Percentiles rank a stretch among this genome's conserved stretches.
These are phyloP conservation scores for Palythoa heliodiscus DNA, from an alignment of 92 coral and sea anemone genomes.

Conservation along the genomic window DNA sequence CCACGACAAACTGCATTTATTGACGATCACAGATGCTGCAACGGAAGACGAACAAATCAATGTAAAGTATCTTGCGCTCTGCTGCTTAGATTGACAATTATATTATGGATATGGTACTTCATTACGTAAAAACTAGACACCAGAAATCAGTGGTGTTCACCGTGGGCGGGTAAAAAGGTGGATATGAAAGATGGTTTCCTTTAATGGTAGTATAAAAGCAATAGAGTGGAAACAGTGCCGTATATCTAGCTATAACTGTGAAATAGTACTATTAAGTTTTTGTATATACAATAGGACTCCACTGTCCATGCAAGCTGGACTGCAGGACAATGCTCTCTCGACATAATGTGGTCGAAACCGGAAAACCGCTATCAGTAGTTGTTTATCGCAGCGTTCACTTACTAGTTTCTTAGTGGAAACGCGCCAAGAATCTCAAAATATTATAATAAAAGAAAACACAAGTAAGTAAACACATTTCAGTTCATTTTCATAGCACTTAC, in stretches of 20 bases:
- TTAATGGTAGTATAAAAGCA: conserved; percentile 7
- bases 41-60: conserved; percentile 4
- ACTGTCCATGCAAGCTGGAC: conserved; percentile 15
- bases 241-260: conserved; percentile 9
- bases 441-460: conserved; percentile 7
- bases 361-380: conserved; percentile 13
- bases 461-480: conserved; percentile 11
- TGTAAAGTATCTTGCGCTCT: conserved; percentile 1
- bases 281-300: conserved; percentile 10
- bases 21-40: conserved; percentile 6
- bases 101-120: conserved; percentile 1
- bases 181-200: background rate
- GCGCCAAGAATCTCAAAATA: conserved; percentile 8
- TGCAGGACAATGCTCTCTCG: conserved; percentile 15
- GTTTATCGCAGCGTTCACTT: conserved; percentile 14
- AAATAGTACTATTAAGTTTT: conserved; percentile 7
- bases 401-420: conserved; percentile 12
- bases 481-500: conserved; percentile 11
- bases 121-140: conserved; percentile 3
- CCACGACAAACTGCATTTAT: conserved; percentile 32
- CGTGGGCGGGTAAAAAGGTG: conserved; percentile 7
- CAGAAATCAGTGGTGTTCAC: conserved; percentile 2
- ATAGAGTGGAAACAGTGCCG: conserved; percentile 14
- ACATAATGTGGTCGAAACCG: conserved; percentile 8
- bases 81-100: conserved; percentile 4